Percentiles rank a stretch among this genome's conserved stretches.
Conservation (phyloP, 2,888 invertebrate species). For the Leptura quadrifasciata region DNA sequence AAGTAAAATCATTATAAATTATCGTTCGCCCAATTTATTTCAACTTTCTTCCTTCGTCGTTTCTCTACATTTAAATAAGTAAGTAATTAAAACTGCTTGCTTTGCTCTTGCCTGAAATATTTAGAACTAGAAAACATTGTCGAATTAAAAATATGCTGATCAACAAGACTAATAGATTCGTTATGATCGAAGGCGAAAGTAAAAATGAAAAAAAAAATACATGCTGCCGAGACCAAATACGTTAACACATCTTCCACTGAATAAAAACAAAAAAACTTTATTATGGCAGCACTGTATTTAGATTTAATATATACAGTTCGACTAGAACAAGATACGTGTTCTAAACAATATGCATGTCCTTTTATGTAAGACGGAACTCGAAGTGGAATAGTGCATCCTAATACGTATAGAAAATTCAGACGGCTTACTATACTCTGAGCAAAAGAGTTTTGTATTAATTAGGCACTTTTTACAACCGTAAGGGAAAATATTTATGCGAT, state of each 20-base stretch:
- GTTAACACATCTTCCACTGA: neutral
- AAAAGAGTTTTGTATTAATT: too few relatives aligned
- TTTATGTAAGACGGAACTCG: neutral
- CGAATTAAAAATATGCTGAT: neutral
- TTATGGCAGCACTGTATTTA: neutral
- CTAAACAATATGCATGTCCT: neutral
- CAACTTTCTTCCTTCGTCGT: conserved; percentile 3
- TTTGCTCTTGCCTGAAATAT: neutral
- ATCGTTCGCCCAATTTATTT: conserved; percentile 1
- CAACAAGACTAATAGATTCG: neutral
- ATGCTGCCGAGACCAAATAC: neutral
- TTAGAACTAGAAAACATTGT: neutral
- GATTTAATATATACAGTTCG: too few relatives aligned
- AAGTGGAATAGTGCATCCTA: neutral
- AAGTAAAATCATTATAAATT: conserved; percentile 4
- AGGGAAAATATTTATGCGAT: too few relatives aligned
- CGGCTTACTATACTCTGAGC: too few relatives aligned
- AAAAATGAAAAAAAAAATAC: neutral
- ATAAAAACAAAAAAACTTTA: neutral
- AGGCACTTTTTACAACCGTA: too few relatives aligned
- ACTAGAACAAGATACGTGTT: neutral
- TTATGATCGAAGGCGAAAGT: neutral
- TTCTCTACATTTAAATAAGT: conserved; percentile 3
- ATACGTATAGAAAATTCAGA: neutral
- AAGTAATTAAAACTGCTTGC: neutral